These are phyloP conservation scores for Phylloscopus collybita DNA, from an alignment of 2,797 vertebrate species.

Conservation along the genomic window DNA sequence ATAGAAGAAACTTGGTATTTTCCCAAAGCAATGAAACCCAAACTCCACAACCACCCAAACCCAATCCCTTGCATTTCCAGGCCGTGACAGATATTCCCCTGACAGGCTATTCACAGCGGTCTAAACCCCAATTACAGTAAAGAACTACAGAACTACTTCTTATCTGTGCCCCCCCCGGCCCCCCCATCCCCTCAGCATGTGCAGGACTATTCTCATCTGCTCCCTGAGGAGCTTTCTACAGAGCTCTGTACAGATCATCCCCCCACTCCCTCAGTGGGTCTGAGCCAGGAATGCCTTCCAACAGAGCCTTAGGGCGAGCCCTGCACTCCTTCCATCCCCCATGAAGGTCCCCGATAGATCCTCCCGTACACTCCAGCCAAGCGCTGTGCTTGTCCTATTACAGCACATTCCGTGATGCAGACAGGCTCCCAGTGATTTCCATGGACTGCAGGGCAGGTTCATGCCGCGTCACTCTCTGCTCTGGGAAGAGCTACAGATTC, in stretches of 20 bases:
- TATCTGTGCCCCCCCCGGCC: not conserved
- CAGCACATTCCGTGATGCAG: not conserved
- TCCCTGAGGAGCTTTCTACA: not conserved
- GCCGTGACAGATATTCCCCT: not conserved
- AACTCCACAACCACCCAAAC: not conserved
- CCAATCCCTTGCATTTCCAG: not conserved
- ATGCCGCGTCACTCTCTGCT: not conserved
- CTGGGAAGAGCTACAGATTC: not conserved
- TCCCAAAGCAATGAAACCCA: not conserved
- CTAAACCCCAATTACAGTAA: not conserved
- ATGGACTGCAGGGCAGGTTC: not conserved
- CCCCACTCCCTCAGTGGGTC: not conserved
- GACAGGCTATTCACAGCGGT: not conserved
- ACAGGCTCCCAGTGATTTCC: not conserved
- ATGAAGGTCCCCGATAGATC: rapidly evolving
- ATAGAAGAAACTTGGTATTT: not conserved
- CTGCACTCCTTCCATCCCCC: not conserved
- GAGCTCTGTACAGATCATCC: not conserved
- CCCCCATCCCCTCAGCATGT: not conserved
- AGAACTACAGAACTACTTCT: not conserved
- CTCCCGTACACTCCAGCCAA: not conserved
- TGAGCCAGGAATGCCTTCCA: not conserved
- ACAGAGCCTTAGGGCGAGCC: not conserved
- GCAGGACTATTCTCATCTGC: no score
- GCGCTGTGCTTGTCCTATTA: rapidly evolving